These are phyloP conservation scores for Homarus gammarus DNA, from an alignment of 2,888 invertebrate species.

Conservation along the genomic window DNA sequence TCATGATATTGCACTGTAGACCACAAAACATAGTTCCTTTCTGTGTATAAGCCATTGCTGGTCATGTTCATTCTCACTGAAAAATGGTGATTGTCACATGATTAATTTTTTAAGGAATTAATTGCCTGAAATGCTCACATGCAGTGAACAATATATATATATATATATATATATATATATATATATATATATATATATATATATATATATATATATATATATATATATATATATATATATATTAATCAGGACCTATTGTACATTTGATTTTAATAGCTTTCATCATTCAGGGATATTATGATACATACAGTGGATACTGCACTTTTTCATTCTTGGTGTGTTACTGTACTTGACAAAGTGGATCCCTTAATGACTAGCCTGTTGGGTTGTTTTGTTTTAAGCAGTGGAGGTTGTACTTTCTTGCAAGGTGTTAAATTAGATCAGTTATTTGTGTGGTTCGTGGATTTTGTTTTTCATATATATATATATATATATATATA, in stretches of 20 bases:
- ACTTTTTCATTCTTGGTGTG: background rate
- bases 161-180: no score
- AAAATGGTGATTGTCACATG: constrained; percentile 18
- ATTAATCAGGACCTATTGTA: constrained; percentile 14
- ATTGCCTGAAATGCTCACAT: constrained; percentile 31
- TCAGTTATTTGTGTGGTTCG: no score
- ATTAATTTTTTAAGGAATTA: constrained; percentile 17
- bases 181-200: no score
- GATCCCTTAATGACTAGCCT: background rate
- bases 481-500: no score
- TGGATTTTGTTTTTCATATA: no score
- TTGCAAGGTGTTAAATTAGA: background rate
- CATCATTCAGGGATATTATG: constrained; percentile 21
- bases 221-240: background rate
- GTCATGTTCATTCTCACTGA: constrained; percentile 45
- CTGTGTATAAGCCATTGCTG: constrained; percentile 54
- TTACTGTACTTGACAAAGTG: background rate
- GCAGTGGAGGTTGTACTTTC: background rate
- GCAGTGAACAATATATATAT: background rate
- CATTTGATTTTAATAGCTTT: constrained; percentile 25
- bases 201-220: no score
- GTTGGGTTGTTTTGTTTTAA: constrained; percentile 5
- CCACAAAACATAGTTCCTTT: constrained; percentile 37
- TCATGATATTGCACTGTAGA: constrained; percentile 8
- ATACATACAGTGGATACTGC: constrained; percentile 22